phyloP scores from a whole-genome alignment of 2,797 vertebrate genomes.

The Pseudopleuronectes americanus region DNA sequence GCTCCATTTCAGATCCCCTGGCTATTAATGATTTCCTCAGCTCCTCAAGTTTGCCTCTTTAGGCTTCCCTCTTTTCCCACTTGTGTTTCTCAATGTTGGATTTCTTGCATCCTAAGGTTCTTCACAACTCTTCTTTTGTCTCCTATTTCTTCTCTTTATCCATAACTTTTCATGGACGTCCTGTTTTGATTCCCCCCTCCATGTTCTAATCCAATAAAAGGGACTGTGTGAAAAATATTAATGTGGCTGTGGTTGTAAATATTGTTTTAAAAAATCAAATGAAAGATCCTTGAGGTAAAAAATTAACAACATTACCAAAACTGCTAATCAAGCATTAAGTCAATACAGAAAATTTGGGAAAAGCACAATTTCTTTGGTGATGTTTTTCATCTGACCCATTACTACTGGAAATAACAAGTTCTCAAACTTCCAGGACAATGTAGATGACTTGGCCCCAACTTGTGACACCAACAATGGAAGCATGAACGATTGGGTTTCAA shows the following conservation, averaged over 20 bases:
- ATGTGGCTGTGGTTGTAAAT: too few species aligned
- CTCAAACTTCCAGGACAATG: too few species aligned
- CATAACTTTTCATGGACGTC: not conserved
- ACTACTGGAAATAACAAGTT: not conserved
- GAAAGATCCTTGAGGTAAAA: too few species aligned
- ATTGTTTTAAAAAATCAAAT: too few species aligned
- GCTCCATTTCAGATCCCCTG: constrained; percentile 63
- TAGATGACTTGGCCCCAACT: not conserved
- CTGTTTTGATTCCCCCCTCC: not conserved
- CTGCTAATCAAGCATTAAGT: too few species aligned
- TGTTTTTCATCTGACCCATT: too few species aligned
- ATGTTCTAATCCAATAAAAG: not conserved
- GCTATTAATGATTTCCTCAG: constrained; percentile 58
- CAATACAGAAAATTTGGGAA: too few species aligned
- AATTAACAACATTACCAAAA: too few species aligned
- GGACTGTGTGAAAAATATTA: not conserved
- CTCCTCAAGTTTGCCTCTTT: constrained; percentile 48
- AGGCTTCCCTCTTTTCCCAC: constrained; percentile 20
- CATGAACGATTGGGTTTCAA: too few species aligned
- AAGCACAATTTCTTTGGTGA: too few species aligned
- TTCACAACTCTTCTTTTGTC: constrained; percentile 5
- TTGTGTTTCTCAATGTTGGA: constrained; percentile 16
- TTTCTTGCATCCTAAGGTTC: not conserved
- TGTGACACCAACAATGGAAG: not conserved
- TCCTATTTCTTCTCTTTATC: not conserved